Evolutionary conservation across 2,888 invertebrate genomes (phyloP).

Genomic region (Eristalis pertinax): DNA sequence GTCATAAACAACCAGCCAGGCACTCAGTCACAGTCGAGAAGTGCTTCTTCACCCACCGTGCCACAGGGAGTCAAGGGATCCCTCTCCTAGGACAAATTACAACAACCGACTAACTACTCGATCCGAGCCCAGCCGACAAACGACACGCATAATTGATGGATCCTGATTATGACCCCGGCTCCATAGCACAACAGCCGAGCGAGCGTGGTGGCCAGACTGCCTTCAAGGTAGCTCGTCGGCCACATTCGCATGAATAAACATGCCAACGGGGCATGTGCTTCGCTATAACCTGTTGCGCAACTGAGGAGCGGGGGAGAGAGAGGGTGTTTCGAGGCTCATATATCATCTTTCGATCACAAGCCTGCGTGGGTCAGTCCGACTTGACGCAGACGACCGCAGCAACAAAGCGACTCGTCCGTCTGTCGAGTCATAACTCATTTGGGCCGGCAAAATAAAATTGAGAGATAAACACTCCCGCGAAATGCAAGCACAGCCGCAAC

Average conservation of each 20-base stretch:
- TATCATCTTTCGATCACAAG: conserved; percentile 62
- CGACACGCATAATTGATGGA: conserved; percentile 57
- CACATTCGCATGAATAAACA: neutral
- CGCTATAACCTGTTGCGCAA: neutral
- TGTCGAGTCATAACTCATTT: conserved; percentile 49
- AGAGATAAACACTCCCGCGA: conserved; percentile 53
- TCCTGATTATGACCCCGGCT: conserved; percentile 51
- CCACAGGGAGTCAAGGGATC: neutral
- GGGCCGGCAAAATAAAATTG: conserved; percentile 47
- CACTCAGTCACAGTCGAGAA: conserved; percentile 50
- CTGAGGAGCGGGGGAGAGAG: neutral
- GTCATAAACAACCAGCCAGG: conserved; percentile 36
- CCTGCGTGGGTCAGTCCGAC: conserved; percentile 41
- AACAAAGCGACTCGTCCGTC: neutral
- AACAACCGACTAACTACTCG: conserved; percentile 7
- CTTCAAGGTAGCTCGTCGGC: neutral
- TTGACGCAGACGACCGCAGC: neutral
- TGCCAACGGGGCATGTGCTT: neutral
- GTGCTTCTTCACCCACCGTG: conserved; percentile 13
- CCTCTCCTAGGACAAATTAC: conserved; percentile 27
- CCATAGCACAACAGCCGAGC: neutral
- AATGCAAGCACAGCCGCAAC: neutral
- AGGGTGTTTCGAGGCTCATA: neutral
- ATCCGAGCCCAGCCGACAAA: conserved; percentile 39
- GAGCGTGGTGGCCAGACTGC: conserved; percentile 44